A percentile compares a stretch with the other conserved stretches of the same genome.
Evolutionary conservation across 2,113 vertebrate genomes (phyloP).

Genomic region (Stomatorhinus ivindoensis): DNA sequence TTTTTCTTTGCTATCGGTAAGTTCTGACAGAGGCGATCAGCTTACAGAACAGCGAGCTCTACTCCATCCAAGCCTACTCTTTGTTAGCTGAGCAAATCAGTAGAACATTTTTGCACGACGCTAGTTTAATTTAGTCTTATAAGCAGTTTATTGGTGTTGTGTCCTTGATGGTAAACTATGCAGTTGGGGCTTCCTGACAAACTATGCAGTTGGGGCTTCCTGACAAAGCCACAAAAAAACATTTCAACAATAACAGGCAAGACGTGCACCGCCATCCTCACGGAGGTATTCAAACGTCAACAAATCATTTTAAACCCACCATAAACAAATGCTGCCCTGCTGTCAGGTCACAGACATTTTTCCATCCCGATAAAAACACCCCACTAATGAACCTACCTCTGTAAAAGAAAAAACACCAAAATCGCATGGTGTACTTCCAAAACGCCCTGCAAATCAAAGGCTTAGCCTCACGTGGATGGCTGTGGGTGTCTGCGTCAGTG

Average conservation of each 20-base stretch:
- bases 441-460: conserved; percentile 12
- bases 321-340: background rate
- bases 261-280: background rate
- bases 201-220: background rate
- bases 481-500: conserved; percentile 22
- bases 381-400: conserved; percentile 12
- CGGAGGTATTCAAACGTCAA: background rate
- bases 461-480: conserved; percentile 5
- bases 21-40: background rate
- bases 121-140: background rate
- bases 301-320: background rate
- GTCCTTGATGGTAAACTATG: background rate
- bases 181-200: background rate
- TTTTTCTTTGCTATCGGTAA: background rate
- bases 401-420: background rate
- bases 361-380: background rate
- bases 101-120: background rate
- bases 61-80: background rate
- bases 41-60: background rate
- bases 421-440: background rate
- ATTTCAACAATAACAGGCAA: background rate
- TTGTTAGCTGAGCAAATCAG: background rate
- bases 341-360: background rate
- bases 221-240: background rate
- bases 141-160: background rate